A percentile compares a stretch with the other conserved stretches of the same genome.
Evolutionary conservation across 2,113 vertebrate genomes (phyloP).

Genomic region (Pseudolaguvia tuberculata): DNA sequence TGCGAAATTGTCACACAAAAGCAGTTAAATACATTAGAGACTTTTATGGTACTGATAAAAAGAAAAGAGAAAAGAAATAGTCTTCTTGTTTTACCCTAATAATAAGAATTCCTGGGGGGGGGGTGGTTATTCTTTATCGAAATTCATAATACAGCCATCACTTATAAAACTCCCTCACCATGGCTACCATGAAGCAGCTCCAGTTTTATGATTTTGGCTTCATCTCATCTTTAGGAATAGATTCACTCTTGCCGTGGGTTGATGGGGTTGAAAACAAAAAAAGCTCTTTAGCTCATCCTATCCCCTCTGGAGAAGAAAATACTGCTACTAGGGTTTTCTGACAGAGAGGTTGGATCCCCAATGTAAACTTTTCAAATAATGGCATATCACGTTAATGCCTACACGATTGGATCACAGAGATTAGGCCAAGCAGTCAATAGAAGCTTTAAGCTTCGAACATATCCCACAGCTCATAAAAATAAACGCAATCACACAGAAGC

Average conservation of each 20-base stretch:
- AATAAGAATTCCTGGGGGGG: conserved; percentile 20
- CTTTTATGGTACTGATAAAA: conserved; percentile 33
- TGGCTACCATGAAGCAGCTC: conserved; percentile 17
- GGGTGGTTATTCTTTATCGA: conserved; percentile 32
- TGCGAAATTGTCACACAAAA: conserved; percentile 37
- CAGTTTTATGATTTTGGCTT: conserved; percentile 21
- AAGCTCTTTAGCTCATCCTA: conserved; percentile 76
- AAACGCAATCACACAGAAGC: conserved; percentile 52
- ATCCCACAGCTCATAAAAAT: conserved; percentile 45
- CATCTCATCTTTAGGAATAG: conserved; percentile 31
- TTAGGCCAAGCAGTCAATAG: conserved; percentile 34
- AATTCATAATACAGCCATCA: conserved; percentile 29
- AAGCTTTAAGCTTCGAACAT: conserved; percentile 14
- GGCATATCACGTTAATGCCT: conserved; percentile 70
- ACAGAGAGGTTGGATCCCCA: conserved; percentile 80
- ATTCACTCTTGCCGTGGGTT: conserved; percentile 42
- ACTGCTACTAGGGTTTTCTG: conserved; percentile 73
- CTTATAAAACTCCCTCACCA: conserved; percentile 24
- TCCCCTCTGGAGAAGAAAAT: conserved; percentile 74
- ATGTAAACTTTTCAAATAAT: conserved; percentile 80
- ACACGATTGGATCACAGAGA: conserved; percentile 46
- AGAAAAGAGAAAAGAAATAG: conserved; percentile 12
- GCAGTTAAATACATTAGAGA: conserved; percentile 35
- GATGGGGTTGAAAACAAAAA: conserved; percentile 60
- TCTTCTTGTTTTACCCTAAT: conserved; percentile 5